Evolutionary conservation across 2,113 vertebrate genomes (phyloP), one percentile per base, ranked within the genome.

Genomic region (Todiramphus chloris): DNA sequence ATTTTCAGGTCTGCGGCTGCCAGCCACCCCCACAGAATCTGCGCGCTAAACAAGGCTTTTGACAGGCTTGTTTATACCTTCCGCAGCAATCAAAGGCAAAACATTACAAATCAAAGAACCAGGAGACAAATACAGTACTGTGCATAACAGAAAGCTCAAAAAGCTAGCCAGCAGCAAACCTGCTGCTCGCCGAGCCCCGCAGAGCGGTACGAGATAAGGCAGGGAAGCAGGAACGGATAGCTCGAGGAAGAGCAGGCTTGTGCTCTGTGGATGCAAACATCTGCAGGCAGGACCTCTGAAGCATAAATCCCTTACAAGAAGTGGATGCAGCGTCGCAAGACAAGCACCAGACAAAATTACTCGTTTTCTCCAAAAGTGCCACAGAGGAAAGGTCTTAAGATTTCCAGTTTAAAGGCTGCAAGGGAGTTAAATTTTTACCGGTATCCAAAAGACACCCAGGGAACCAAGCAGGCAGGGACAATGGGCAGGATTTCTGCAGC

Each of bases 31-130:
- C 96, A 95, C 95, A 94, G 91, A 96, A 96, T 94, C 91, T 93
- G 91, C 2, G 0, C 0, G 0, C 74, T 91, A 83, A 97, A 96
- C 80, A 92, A 94, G 89, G 75, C 86, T 94, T 94, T 84, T 95
- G 94, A 95, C 94, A 95, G 95, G 92, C 89, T 96, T 95, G 91
- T 96, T 96, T 96, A 95, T 92, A 81, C 83, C 90, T 96, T 79
- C 89, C 37, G 83, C 90, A 92, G 90, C 86, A 90, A 94, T 86
- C 94, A 94, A 95, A 94, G 75, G 87, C 81, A 95, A 96, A 97
- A 96, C 86, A 94, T 69, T 89, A 67, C 91, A 77, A 91, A 92
- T 89, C 44, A 80, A 96, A 96, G 96, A 93, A 95, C n/a, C 70
- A 81, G 88, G 75, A 96, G 93, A 94, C 95, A 96, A 95, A 93